Base-by-base conservation (phyloP, 2,888 invertebrate species). In the Scaptomyza tumidula region DNA sequence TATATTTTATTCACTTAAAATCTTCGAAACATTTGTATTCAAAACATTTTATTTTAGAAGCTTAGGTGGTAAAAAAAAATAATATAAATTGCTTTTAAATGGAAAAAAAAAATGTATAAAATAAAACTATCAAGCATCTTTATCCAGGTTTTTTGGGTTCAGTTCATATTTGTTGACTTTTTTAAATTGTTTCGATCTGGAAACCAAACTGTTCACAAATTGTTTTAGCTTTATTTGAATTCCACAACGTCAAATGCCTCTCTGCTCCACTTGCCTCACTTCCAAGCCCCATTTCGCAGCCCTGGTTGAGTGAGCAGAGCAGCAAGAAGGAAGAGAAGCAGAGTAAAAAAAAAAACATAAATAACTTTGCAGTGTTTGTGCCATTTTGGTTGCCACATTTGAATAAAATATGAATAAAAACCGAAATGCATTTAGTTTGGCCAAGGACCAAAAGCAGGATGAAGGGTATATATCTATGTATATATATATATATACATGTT, bases 331-430 rank as follows among this genome's bases (percentile, higher is more conserved):
- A 33, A 10, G 9, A 33, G 29, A 29, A 46, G 52, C n/a, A 10
- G n/a, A 39, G 19, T 6, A 11, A 14, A 60, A 37, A 63, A 65
- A 64, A 53, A 76, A 74, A 75, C 71, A 87, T 82, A 83, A 83
- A 83, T 87, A 83, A 82, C 88, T 86, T 77, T 64, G 72, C 88
- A 83, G 83, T 86, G 86, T 88, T 83, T 83, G 81, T 82, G 86
- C 88, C 83, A 88, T 88, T 88, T 88, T 75, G 73, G 80, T 86
- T 80, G 88, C 69, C 85, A 83, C 86, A 88, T 84, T 84, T 84
- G 78, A 85, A 85, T 85, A 86, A 85, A 85, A 85, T 85, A 88
- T 88, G 88, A 85, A 85, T 86, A 85, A 85, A 81, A 85, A 76
- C 87, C 78, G 82, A 85, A 85, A 88, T 88, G 84, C 88, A 85